Percentiles rank a stretch among this genome's conserved stretches.
Conservation (phyloP, 2,113 vertebrate species). For the Noctilio leporinus region DNA sequence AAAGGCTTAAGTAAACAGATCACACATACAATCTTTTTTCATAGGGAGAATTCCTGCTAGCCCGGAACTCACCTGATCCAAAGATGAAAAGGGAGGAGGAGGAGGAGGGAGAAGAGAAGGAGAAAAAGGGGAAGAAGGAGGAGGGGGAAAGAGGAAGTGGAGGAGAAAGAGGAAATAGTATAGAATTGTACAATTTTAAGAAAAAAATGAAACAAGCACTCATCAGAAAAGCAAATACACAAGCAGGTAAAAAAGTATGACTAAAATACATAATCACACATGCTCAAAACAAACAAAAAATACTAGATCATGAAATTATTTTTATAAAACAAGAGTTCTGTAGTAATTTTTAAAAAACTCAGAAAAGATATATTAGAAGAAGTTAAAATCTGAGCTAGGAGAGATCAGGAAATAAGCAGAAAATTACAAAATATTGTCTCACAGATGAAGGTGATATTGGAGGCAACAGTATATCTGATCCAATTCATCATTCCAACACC, state of each 20-base stretch:
- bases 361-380: neutral
- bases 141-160: neutral
- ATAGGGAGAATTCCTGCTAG: neutral
- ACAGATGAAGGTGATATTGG: neutral
- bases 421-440: neutral
- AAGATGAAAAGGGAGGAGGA: neutral
- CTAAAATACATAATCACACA: neutral
- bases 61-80: neutral
- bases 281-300: neutral
- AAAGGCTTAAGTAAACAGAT: neutral
- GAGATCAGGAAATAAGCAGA: neutral
- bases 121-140: no score
- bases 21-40: neutral
- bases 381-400: neutral
- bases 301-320: neutral
- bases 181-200: accelerated
- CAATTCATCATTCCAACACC: neutral
- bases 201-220: neutral
- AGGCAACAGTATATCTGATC: neutral
- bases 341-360: neutral
- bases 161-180: neutral
- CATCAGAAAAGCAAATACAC: neutral
- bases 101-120: accelerated
- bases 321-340: neutral
- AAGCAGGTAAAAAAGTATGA: no score